These are phyloP conservation scores for Scopus umbretta DNA, from an alignment of 2,113 vertebrate species.

Conservation along the genomic window DNA sequence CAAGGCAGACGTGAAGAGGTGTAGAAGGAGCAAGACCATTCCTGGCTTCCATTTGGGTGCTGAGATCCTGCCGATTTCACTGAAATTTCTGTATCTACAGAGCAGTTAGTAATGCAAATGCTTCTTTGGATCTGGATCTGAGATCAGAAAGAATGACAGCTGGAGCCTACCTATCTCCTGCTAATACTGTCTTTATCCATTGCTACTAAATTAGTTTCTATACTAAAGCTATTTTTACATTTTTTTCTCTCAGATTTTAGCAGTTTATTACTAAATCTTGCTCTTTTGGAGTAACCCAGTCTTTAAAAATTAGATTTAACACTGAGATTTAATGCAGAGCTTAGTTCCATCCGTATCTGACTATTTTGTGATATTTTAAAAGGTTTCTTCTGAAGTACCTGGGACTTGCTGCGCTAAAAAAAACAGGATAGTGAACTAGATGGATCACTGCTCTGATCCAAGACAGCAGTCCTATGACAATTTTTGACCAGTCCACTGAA, in stretches of 20 bases:
- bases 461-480: background rate
- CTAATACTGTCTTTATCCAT: conserved; percentile 10
- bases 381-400: background rate
- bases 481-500: background rate
- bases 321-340: background rate
- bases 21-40: background rate
- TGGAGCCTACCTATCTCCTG: background rate
- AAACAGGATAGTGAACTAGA: background rate
- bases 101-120: background rate
- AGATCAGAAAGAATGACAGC: conserved; percentile 3
- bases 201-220: conserved; percentile 5
- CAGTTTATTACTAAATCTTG: background rate
- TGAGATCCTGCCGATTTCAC: background rate
- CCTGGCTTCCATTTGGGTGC: background rate
- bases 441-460: background rate
- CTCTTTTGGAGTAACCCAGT: conserved; percentile 2
- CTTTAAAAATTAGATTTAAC: conserved; percentile 14
- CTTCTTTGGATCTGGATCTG: background rate
- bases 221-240: background rate
- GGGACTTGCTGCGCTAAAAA: background rate
- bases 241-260: background rate
- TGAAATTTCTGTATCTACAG: background rate
- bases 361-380: background rate
- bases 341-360: background rate
- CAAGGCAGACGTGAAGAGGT: background rate